Evolutionary conservation across 1,140 invertebrate genomes (phyloP).

Genomic region (Hycleus phaleratus): DNA sequence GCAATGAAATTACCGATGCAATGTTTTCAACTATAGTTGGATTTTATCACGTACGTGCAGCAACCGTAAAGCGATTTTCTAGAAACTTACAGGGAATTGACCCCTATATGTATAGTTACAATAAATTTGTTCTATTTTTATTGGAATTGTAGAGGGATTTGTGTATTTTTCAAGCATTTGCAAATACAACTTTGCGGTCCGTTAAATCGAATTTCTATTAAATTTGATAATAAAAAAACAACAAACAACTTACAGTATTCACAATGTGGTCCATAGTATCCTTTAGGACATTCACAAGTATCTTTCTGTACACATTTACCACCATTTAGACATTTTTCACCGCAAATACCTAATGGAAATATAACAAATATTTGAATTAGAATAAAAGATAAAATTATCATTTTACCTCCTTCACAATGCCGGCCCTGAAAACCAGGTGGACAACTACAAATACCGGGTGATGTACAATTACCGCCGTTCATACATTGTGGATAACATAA

Average conservation of each 20-base stretch:
- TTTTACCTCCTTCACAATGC: conserved; percentile 83
- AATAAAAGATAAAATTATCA: neutral
- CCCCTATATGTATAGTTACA: too few species aligned
- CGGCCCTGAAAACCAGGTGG: conserved; percentile 80
- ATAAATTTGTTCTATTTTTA: too few species aligned
- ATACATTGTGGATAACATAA: conserved; percentile 88
- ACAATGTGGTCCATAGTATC: conserved; percentile 80
- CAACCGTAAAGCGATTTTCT: too few species aligned
- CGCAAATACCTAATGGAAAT: conserved; percentile 70
- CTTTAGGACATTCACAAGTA: conserved; percentile 80
- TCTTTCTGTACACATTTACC: conserved; percentile 92
- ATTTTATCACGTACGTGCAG: too few species aligned
- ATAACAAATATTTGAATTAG: neutral
- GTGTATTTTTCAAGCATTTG: too few species aligned
- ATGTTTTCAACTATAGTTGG: too few species aligned
- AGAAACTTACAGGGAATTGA: too few species aligned
- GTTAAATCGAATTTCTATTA: too few species aligned
- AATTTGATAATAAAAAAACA: neutral
- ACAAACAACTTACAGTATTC: conserved; percentile 74
- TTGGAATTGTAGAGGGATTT: too few species aligned
- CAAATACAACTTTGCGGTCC: neutral
- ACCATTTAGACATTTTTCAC: conserved; percentile 85
- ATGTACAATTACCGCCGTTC: conserved; percentile 85
- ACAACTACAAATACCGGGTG: conserved; percentile 79
- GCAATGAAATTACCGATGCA: too few species aligned